Percentiles rank a stretch among this genome's conserved stretches.
These are phyloP conservation scores for Epinotia nisella DNA, from an alignment of 2,888 invertebrate genomes.

Conservation along the genomic window DNA sequence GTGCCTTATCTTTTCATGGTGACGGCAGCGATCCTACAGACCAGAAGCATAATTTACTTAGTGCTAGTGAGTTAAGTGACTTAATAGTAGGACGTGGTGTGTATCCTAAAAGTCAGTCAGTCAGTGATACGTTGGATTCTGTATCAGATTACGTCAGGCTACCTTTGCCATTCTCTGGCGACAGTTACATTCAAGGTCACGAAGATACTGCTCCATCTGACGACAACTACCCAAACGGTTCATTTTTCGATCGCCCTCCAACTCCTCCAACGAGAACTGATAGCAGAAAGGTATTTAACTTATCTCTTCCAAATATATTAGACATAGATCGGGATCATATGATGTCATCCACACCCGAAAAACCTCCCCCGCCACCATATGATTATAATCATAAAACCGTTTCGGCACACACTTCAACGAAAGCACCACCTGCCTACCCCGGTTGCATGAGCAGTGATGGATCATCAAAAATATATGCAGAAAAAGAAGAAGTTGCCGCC, in stretches of 20 bases:
- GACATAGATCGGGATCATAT: conserved; percentile 66
- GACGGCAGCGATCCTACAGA: conserved; percentile 96
- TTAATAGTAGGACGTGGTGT: conserved; percentile 91
- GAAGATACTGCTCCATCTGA: conserved; percentile 86
- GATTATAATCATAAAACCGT: conserved; percentile 86
- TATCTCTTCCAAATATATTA: conserved; percentile 78
- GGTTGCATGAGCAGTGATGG: conserved; percentile 59
- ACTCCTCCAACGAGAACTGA: conserved; percentile 89
- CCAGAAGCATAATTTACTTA: conserved; percentile 89
- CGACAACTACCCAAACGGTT: conserved; percentile 78
- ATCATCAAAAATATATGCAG: conserved; percentile 59
- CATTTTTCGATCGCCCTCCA: conserved; percentile 85
- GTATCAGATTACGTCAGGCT: conserved; percentile 95
- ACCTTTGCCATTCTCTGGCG: conserved; percentile 84
- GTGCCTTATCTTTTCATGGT: conserved; percentile 92
- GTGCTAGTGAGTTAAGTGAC: conserved; percentile 93
- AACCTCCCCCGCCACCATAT: conserved; percentile 88
- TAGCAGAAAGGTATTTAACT: conserved; percentile 81
- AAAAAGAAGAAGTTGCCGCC: conserved; percentile 89
- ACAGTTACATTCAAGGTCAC: conserved; percentile 85
- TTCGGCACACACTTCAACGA: conserved; percentile 65
- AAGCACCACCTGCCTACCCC: conserved; percentile 89
- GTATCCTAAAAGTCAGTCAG: conserved; percentile 89
- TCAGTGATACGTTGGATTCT: conserved; percentile 93
- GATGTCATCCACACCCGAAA: conserved; percentile 61